phyloP scores from a whole-genome alignment of 2,888 invertebrate genomes.

The Barypeithes pellucidus region DNA sequence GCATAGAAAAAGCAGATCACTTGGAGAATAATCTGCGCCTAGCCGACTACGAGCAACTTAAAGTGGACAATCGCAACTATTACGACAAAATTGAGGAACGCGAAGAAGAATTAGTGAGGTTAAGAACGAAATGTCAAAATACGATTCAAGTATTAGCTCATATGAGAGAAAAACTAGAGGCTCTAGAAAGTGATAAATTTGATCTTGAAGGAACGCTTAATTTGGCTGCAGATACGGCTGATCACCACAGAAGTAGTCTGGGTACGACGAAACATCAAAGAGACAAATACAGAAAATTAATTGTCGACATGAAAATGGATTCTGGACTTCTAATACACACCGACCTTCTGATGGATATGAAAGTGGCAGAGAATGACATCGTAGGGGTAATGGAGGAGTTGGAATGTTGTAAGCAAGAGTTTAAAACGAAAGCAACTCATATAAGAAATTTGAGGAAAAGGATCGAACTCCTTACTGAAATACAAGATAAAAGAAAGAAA shows the following conservation, averaged over 20 bases:
- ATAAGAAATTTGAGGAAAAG: too few relatives aligned
- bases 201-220: slow-evolving; percentile 55
- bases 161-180: slow-evolving; percentile 72
- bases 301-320: slow-evolving; percentile 68
- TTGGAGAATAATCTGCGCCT: slow-evolving; percentile 72
- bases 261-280: slow-evolving; percentile 63
- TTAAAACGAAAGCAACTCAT: background rate
- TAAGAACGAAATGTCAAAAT: slow-evolving; percentile 71
- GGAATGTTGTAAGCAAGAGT: slow-evolving; percentile 1
- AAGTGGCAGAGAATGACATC: slow-evolving; percentile 58
- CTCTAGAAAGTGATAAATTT: slow-evolving; percentile 63
- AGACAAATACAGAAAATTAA: slow-evolving; percentile 69
- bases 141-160: slow-evolving; percentile 73
- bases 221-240: background rate
- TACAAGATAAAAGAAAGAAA: too few relatives aligned
- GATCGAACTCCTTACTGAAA: too few relatives aligned
- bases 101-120: slow-evolving; percentile 72
- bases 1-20: slow-evolving; percentile 67
- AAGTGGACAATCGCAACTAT: slow-evolving; percentile 73
- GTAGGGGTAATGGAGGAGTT: background rate
- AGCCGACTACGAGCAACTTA: slow-evolving; percentile 74
- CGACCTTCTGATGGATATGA: slow-evolving; percentile 72
- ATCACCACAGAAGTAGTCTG: slow-evolving; percentile 57
- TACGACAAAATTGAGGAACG: slow-evolving; percentile 74
- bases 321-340: slow-evolving; percentile 73